Evolutionary conservation across 1,140 invertebrate species (phyloP), one percentile per base, ranked within the genome.

Genomic region (Heliothis virescens): DNA sequence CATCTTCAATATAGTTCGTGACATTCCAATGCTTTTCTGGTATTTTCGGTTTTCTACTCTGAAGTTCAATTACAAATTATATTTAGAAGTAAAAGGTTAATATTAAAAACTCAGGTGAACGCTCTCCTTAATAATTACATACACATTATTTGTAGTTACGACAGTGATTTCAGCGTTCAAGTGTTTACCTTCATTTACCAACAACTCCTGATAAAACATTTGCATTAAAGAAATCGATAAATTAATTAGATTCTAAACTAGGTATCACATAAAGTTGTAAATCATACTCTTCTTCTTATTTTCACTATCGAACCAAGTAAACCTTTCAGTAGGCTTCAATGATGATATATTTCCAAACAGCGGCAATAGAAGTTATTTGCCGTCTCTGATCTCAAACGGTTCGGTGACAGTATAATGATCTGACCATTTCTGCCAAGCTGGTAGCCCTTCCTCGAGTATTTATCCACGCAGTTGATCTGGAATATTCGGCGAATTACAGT

Each of bases 391-490:
- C 79, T 94, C 93, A 74, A 94, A 81, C 93, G 79, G 29, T 94
- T 21, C 93, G 71, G 55, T 94, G 93, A 60, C 93, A 94, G 93
- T 94, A 73, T 94, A 94, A 55, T 94, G 93, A 63, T 94, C 93
- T 7, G 93, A 94, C 93, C 93, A 94, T 60, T 94, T 92, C 53
- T 94, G 93, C 93, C 93, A 94, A 7, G 93, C 59, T 94, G 93
- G 74, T 94, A 94, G 13, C 93, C 93, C 83, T 94, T 94, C 82
- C 92, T 91, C 41, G 93, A 94, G 73, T 94, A 94, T 87, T 94
- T 94, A 62, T 94, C 93, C 0, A 94, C 92, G 67, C 93, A 94
- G 1, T 89, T 94, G 93, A 87, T 94, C 93, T 94, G 79, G 53
- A 75, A 81, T 50, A 57, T 47, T 80, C 15, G 69, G 72, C 29